These are phyloP conservation scores for Empidonax alnorum DNA, from an alignment of 2,113 vertebrate species.

Conservation along the genomic window DNA sequence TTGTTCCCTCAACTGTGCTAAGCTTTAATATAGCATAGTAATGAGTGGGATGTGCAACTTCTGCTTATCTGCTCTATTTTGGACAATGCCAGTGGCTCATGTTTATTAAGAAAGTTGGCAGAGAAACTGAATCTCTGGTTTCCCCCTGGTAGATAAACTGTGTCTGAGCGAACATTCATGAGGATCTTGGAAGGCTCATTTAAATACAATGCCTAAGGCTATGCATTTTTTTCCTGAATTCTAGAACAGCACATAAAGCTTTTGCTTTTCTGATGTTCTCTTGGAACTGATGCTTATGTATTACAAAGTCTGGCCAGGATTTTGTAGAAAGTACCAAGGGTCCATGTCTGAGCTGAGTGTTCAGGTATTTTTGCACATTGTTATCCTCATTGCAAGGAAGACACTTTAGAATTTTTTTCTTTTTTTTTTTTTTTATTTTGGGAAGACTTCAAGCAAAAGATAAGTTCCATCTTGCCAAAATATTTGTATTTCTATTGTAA, in stretches of 20 bases:
- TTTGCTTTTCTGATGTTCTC: constrained; percentile 60
- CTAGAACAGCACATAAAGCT: constrained; percentile 19
- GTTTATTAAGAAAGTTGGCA: constrained; percentile 71
- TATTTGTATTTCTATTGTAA: neutral
- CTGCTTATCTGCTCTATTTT: constrained; percentile 68
- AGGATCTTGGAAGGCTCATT: constrained; percentile 61
- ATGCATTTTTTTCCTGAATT: constrained; percentile 39
- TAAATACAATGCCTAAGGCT: constrained; percentile 52
- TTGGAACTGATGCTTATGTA: constrained; percentile 35
- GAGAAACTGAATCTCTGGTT: constrained; percentile 41
- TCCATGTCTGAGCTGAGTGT: neutral
- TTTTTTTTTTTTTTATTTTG: neutral
- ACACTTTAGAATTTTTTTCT: neutral
- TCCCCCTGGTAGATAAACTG: constrained; percentile 57
- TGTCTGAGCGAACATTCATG: constrained; percentile 56
- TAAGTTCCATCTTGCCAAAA: neutral
- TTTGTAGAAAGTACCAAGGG: neutral
- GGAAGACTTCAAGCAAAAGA: neutral
- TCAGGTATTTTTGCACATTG: neutral
- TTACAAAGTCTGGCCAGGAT: constrained; percentile 16
- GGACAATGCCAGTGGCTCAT: constrained; percentile 55
- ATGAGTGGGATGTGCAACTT: constrained; percentile 67
- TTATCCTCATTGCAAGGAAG: neutral
- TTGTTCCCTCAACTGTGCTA: constrained; percentile 59
- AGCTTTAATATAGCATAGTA: constrained; percentile 61